These are phyloP conservation scores for Phylloscopus whistleri DNA, from an alignment of 2,113 vertebrate genomes.

Conservation along the genomic window DNA sequence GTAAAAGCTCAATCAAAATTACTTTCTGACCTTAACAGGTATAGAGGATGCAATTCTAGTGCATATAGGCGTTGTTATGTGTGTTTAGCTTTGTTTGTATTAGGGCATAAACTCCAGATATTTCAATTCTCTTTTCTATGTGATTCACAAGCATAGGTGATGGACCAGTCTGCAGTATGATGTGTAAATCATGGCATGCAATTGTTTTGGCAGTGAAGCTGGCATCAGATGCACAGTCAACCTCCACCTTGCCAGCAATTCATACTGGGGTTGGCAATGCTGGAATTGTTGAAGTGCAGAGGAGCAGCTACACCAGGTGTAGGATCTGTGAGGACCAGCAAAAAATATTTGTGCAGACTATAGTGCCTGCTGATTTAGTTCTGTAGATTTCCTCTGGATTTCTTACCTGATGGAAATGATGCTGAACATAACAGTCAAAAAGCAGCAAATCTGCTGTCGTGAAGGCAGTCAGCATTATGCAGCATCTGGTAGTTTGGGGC, in stretches of 20 bases:
- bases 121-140: neutral
- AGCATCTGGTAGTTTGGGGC: neutral
- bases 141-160: neutral
- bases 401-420: neutral
- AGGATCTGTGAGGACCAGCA: fast-evolving
- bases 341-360: neutral
- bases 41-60: neutral
- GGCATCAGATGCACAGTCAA: neutral
- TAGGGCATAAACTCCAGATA: neutral
- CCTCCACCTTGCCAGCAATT: neutral
- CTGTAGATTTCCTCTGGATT: neutral
- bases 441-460: neutral
- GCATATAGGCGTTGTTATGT: neutral
- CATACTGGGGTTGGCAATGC: neutral
- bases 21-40: neutral
- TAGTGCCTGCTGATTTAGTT: neutral
- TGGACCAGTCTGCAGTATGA: neutral
- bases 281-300: neutral
- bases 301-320: neutral
- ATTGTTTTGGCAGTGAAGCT: neutral
- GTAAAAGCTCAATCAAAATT: neutral
- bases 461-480: neutral
- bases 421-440: neutral
- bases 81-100: neutral
- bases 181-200: neutral